Conservation (phyloP, 1,140 invertebrate species). For the Drosophila saltans region DNA sequence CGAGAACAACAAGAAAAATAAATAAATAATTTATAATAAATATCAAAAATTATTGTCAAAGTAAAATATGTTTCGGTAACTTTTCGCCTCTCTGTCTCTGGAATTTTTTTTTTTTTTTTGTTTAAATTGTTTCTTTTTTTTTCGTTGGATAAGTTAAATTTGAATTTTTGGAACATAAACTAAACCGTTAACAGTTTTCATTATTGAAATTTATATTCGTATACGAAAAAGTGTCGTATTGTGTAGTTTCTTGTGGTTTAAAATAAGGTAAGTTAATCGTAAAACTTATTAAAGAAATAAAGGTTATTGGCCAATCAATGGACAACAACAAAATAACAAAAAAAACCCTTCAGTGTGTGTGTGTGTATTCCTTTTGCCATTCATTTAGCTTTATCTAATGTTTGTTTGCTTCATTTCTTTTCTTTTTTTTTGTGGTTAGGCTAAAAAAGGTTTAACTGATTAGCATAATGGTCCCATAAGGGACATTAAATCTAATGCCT, state of each 20-base stretch:
- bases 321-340: background rate
- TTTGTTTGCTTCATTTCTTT: slow-evolving; percentile 33
- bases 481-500: slow-evolving; percentile 14
- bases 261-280: background rate
- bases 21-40: too few relatives aligned
- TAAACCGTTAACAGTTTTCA: background rate
- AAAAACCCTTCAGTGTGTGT: background rate
- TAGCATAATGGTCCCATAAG: slow-evolving; percentile 48
- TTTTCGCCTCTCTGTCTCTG: background rate
- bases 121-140: background rate
- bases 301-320: slow-evolving; percentile 1
- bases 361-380: background rate
- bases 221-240: background rate
- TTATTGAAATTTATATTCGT: too few relatives aligned
- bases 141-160: too few relatives aligned
- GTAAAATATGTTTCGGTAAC: background rate
- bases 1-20: too few relatives aligned
- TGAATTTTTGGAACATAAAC: background rate
- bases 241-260: background rate
- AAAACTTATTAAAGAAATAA: background rate
- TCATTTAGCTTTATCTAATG: background rate
- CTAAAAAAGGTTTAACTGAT: slow-evolving; percentile 55
- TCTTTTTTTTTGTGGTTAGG: slow-evolving; percentile 17
- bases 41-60: background rate
- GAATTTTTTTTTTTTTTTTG: background rate